Conservation (phyloP, 2,797 vertebrate genomes). For the Remorina albescens region DNA sequence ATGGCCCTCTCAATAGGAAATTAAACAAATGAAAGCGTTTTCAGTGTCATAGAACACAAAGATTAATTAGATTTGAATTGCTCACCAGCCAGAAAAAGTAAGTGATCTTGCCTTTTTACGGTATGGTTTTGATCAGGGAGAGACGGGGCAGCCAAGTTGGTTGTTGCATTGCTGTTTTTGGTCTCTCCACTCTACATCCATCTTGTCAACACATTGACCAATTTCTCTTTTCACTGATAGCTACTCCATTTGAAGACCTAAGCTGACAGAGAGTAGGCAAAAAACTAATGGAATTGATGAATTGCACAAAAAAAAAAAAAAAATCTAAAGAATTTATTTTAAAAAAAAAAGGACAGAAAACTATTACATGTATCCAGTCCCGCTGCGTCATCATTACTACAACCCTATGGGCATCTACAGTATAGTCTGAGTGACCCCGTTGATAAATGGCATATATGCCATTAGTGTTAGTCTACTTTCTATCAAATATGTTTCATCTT, state of each 20-base stretch:
- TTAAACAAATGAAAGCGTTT: conserved; percentile 65
- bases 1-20: conserved; percentile 59
- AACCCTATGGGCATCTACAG: conserved; percentile 15
- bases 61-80: conserved; percentile 67
- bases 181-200: conserved; percentile 50
- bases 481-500: not conserved
- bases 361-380: not conserved
- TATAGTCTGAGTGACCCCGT: conserved; percentile 31
- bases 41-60: conserved; percentile 51
- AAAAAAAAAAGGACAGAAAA: conserved; percentile 21
- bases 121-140: conserved; percentile 67
- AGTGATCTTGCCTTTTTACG: conserved; percentile 45
- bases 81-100: conserved; percentile 51
- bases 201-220: conserved; percentile 67
- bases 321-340: too few species aligned
- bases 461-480: not conserved
- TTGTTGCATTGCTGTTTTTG: conserved; percentile 65
- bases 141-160: conserved; percentile 40
- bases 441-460: conserved; percentile 12
- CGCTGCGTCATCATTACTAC: conserved; percentile 12
- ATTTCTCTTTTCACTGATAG: conserved; percentile 54
- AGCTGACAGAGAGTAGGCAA: conserved; percentile 42
- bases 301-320: conserved; percentile 13
- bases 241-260: conserved; percentile 34
- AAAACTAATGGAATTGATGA: conserved; percentile 33